Evolutionary conservation across 2,113 vertebrate species (phyloP), one percentile per base, ranked within the genome.

Genomic region (Phrynosoma platyrhinos): DNA sequence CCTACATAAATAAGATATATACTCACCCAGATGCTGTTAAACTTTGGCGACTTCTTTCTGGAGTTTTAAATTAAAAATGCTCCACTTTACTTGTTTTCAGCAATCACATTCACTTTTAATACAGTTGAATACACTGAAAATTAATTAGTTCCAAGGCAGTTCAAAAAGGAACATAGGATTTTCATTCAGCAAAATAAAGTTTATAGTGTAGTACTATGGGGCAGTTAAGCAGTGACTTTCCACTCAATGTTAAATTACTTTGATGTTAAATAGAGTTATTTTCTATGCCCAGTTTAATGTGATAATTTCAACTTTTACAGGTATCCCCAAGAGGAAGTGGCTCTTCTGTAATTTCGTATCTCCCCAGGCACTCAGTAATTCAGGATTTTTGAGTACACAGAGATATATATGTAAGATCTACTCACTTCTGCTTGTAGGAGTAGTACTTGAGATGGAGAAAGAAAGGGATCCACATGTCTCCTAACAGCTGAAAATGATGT

Each of bases 81-180:
- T 90, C 62, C 30, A 81, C 32, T 89, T 69, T 91, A 93, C 87
- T 87, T 93, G 42, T 91, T 92, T 95, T 94, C 87, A 93, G 30
- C 94, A 93, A 94, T 93, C 90, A 92, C 91, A 90, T 90, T 92
- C 89, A 88, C 47, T 94, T 90, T 68, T 81, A 27, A 92, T 86
- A 64, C 58, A 93, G 58, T 87, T 89, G 91, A 93, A 94, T 21
- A 93, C 87, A 92, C 92, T 93, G 90, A 87, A 89, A 89, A 93
- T 94, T 95, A 94, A 95, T 94, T 94, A 91, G 52, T 90, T 95
- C 86, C 84, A 30, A 91, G 93, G 88, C 27, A 93, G 72, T 83
- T 58, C 66, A 81, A 83, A 95, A 92, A 94, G 90, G 85, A 92
- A 10, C 90, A 75, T 81, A 47, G 84, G 62, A 87, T 90, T 91